Evolutionary conservation across 2,797 vertebrate genomes (phyloP).

Genomic region (Melanotaenia pygmaea): DNA sequence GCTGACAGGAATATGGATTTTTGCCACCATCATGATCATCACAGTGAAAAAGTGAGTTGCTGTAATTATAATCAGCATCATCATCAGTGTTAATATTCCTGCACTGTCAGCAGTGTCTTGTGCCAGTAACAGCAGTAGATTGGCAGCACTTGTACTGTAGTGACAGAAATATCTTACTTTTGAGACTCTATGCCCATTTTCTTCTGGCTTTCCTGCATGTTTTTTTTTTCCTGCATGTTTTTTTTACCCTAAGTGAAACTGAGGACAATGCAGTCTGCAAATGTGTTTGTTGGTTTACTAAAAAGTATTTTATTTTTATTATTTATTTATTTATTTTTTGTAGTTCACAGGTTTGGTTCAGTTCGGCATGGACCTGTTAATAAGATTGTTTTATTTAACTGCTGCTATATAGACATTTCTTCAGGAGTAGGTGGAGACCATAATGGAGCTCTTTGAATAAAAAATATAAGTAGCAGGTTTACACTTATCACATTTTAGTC

Average conservation of each 20-base stretch:
- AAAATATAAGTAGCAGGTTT: neutral
- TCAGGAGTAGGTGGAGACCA: neutral
- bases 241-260: neutral
- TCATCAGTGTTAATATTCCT: slow-evolving; percentile 8
- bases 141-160: neutral
- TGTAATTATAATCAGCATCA: slow-evolving; percentile 3
- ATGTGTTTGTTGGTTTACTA: neutral
- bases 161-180: neutral
- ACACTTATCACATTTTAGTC: neutral
- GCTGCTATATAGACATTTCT: neutral
- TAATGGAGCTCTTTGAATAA: neutral
- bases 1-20: slow-evolving; percentile 8
- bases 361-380: neutral
- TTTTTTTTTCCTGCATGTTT: neutral
- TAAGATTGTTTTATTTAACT: neutral
- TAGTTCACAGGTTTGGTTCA: neutral
- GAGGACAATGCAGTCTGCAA: neutral
- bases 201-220: neutral
- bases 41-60: neutral
- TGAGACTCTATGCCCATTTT: neutral
- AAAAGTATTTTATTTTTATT: neutral
- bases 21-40: slow-evolving; percentile 10
- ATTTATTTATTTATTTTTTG: neutral
- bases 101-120: slow-evolving; percentile 13
- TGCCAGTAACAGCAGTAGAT: slow-evolving; percentile 4